These are phyloP conservation scores for Meloidogyne floridensis DNA, from an alignment of 1,140 invertebrate genomes.

Conservation along the genomic window DNA sequence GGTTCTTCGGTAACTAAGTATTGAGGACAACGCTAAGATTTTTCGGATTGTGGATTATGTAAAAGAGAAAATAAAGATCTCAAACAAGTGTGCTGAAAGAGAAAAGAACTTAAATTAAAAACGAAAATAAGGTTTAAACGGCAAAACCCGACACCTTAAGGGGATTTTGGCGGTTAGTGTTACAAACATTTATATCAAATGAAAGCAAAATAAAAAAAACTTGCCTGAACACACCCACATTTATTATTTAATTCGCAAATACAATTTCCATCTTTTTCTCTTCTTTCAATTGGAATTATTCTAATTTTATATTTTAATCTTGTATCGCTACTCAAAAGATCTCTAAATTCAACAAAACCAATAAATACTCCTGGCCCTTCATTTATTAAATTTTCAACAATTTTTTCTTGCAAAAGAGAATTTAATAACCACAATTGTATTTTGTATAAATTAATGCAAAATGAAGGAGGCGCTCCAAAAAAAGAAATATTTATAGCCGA, in stretches of 20 bases:
- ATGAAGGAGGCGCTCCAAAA: slow-evolving; percentile 12
- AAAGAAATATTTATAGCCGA: slow-evolving; percentile 21
- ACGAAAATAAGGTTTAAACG: too few relatives aligned
- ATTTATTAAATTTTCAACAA: neutral
- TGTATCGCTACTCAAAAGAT: neutral
- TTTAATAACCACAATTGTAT: slow-evolving; percentile 17
- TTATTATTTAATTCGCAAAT: slow-evolving; percentile 16
- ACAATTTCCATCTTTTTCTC: slow-evolving; percentile 7
- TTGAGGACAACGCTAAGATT: too few relatives aligned
- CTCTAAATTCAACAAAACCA: slow-evolving; percentile 2
- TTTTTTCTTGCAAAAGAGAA: slow-evolving; percentile 10
- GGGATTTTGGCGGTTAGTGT: too few relatives aligned
- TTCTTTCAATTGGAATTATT: slow-evolving; percentile 3
- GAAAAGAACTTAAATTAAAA: too few relatives aligned
- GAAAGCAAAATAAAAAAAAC: neutral
- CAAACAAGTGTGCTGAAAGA: too few relatives aligned
- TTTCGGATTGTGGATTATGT: too few relatives aligned
- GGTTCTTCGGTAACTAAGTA: too few relatives aligned
- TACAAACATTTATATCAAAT: too few relatives aligned
- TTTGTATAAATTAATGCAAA: slow-evolving; percentile 4
- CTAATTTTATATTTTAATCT: neutral
- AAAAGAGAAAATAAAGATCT: too few relatives aligned
- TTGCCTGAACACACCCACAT: slow-evolving; percentile 16
- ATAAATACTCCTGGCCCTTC: neutral
- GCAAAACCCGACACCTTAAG: too few relatives aligned